Evolutionary conservation across 2,888 invertebrate genomes (phyloP).

Genomic region (Tolmerus cingulatus): DNA sequence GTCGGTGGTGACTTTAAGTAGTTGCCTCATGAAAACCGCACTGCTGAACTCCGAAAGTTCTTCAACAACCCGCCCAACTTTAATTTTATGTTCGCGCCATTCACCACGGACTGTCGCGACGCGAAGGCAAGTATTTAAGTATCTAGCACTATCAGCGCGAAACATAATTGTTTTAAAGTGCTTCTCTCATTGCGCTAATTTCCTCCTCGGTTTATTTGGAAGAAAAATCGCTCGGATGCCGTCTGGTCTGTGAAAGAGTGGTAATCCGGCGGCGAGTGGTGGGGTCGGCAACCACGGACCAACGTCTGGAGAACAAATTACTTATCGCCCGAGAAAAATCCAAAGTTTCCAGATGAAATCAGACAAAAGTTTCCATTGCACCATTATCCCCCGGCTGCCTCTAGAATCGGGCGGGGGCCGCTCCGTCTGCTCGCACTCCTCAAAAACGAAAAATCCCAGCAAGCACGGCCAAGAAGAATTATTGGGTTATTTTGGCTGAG

Average conservation of each 20-base stretch:
- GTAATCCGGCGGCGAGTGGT: neutral
- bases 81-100: neutral
- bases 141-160: neutral
- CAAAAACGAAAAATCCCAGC: neutral
- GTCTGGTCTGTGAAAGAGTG: neutral
- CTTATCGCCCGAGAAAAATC: constrained; percentile 6
- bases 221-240: neutral
- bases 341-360: constrained; percentile 20
- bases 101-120: neutral
- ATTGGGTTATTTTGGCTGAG: constrained; percentile 3
- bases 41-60: neutral
- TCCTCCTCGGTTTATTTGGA: neutral
- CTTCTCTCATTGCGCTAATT: neutral
- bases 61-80: neutral
- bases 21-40: neutral
- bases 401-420: neutral
- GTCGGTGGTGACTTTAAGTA: neutral
- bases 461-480: neutral
- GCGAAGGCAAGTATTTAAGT: neutral
- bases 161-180: constrained; percentile 13
- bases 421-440: neutral
- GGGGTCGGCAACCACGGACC: neutral
- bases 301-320: neutral
- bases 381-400: neutral
- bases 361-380: constrained; percentile 21